These are phyloP conservation scores for Epistrophe eligans DNA, from an alignment of 2,888 invertebrate species.

Conservation along the genomic window DNA sequence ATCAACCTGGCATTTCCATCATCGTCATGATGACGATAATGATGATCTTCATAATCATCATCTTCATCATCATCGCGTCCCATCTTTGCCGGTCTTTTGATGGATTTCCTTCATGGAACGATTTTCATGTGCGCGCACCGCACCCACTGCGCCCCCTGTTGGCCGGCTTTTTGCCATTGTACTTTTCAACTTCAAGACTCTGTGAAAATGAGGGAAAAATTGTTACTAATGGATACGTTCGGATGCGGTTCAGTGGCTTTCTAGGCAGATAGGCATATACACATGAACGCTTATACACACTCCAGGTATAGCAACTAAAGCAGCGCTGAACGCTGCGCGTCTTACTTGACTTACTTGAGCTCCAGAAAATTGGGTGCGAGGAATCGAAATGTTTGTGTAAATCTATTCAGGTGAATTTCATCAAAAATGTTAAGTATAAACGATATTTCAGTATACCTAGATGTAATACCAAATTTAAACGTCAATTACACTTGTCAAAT, in stretches of 20 bases:
- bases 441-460: too few species aligned
- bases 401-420: conserved; percentile 34
- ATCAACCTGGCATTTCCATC: conserved; percentile 59
- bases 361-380: conserved; percentile 73
- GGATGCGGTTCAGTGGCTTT: conserved; percentile 76
- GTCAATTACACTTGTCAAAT: too few species aligned
- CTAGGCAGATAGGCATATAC: conserved; percentile 65
- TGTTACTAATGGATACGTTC: conserved; percentile 76
- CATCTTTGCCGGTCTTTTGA: conserved; percentile 68
- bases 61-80: conserved; percentile 25
- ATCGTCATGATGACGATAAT: conserved; percentile 1
- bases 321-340: conserved; percentile 46
- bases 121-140: conserved; percentile 69
- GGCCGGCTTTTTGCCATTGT: conserved; percentile 42
- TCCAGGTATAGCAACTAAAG: conserved; percentile 1
- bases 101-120: conserved; percentile 72
- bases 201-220: conserved; percentile 76
- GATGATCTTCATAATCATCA: conserved; percentile 44
- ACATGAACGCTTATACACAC: conserved; percentile 56
- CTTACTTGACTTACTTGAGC: conserved; percentile 74
- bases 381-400: conserved; percentile 62
- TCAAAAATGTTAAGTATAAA: background rate
- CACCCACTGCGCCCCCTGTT: conserved; percentile 11
- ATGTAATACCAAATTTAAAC: too few species aligned
- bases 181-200: conserved; percentile 37